Evolutionary conservation across 2,113 vertebrate species (phyloP).

Genomic region (Macquaria australasica): DNA sequence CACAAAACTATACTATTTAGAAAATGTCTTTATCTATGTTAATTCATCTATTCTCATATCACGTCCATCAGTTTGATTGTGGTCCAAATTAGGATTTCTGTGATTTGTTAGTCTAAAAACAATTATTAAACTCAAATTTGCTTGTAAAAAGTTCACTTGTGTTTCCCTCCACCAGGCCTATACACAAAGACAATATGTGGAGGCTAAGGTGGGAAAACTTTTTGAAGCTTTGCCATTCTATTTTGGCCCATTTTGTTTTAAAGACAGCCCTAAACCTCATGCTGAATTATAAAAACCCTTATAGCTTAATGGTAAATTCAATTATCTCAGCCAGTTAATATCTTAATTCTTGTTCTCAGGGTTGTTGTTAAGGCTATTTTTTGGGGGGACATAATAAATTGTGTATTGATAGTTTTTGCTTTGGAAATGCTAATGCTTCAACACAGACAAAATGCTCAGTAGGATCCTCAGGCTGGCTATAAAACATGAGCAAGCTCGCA

Average conservation of each 20-base stretch:
- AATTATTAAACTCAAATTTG: not conserved
- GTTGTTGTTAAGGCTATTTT: not conserved
- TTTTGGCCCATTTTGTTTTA: not conserved
- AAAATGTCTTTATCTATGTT: not conserved
- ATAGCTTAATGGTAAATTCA: not conserved
- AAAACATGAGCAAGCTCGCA: not conserved
- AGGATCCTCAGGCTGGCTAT: not conserved
- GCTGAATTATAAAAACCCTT: not conserved
- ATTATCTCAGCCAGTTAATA: not conserved
- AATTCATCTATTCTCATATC: not conserved
- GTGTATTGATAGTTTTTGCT: not conserved
- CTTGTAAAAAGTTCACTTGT: not conserved
- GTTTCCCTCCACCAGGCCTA: not conserved
- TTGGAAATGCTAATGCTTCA: not conserved
- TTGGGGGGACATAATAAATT: not conserved
- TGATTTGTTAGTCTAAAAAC: not conserved
- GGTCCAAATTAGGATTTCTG: not conserved
- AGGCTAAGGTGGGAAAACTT: not conserved
- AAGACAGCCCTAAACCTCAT: not conserved
- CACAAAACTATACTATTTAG: not conserved
- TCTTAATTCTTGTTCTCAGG: not conserved
- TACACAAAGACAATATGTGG: not conserved
- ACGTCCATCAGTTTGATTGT: not conserved
- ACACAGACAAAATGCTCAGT: not conserved
- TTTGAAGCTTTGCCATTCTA: not conserved